These are phyloP conservation scores for Zaprionus lachaisei DNA, from an alignment of 1,140 invertebrate genomes.

Conservation along the genomic window DNA sequence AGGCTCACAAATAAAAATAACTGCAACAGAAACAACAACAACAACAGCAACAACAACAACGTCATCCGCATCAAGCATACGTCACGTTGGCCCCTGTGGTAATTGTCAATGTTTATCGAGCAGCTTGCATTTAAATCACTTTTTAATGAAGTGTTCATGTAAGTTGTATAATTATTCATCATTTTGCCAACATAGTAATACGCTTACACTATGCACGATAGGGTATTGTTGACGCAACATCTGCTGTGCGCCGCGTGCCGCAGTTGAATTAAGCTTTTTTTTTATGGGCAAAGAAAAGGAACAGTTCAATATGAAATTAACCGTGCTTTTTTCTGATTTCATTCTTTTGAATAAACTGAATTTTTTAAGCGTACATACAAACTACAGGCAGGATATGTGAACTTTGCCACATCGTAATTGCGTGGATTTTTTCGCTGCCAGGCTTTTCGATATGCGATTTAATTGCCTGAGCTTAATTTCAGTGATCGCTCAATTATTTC, in stretches of 20 bases:
- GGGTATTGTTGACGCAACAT: neutral
- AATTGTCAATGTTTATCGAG: slow-evolving; percentile 70
- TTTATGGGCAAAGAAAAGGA: neutral
- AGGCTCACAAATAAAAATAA: slow-evolving; percentile 20
- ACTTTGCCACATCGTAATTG: slow-evolving; percentile 1
- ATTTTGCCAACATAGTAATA: slow-evolving; percentile 22
- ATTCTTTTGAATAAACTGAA: neutral
- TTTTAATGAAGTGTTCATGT: slow-evolving; percentile 65
- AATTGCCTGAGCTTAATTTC: slow-evolving; percentile 49
- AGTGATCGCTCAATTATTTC: slow-evolving; percentile 59
- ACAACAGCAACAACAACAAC: slow-evolving; percentile 31
- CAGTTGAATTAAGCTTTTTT: neutral
- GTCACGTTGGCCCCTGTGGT: slow-evolving; percentile 26
- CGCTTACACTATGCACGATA: slow-evolving; percentile 1
- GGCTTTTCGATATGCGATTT: slow-evolving; percentile 5
- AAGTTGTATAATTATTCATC: slow-evolving; percentile 66
- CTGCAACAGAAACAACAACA: slow-evolving; percentile 11
- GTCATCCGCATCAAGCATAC: slow-evolving; percentile 43
- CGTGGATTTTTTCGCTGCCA: neutral
- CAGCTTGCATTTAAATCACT: slow-evolving; percentile 64
- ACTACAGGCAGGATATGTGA: neutral
- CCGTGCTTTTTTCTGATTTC: neutral
- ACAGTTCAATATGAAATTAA: neutral
- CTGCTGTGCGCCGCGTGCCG: neutral
- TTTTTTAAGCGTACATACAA: neutral